phyloP scores from a whole-genome alignment of 2,888 invertebrate genomes.

The Stenichneumon culpator region DNA sequence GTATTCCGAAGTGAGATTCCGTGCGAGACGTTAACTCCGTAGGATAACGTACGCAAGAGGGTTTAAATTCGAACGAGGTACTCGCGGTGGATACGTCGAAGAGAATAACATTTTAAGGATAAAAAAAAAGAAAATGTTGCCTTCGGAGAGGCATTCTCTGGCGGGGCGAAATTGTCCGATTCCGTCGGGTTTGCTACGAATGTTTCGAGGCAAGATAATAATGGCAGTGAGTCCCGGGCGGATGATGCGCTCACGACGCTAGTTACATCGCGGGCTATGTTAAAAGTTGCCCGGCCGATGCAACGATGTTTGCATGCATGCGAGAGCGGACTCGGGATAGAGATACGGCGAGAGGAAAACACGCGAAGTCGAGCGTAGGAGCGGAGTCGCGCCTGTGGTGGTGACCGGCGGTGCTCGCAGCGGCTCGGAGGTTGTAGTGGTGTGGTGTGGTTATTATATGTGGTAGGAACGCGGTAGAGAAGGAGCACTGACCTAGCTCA shows the following conservation, averaged over 20 bases:
- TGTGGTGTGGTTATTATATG: constrained; percentile 58
- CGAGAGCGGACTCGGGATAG: not conserved
- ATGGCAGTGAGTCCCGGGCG: not conserved
- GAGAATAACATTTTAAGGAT: not conserved
- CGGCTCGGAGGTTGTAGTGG: constrained; percentile 3
- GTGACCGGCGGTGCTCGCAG: constrained; percentile 14
- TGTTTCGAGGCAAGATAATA: not conserved
- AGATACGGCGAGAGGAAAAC: constrained; percentile 40
- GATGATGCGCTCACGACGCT: constrained; percentile 53
- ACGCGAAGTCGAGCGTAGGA: constrained; percentile 61
- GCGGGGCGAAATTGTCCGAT: constrained; percentile 9
- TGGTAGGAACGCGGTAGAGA: constrained; percentile 68
- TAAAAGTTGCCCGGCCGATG: constrained; percentile 24
- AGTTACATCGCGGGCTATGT: constrained; percentile 15
- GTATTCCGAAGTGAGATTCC: constrained; percentile 26
- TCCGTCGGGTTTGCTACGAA: not conserved
- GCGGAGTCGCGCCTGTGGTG: constrained; percentile 48
- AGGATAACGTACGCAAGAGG: constrained; percentile 14
- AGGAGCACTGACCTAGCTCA: constrained; percentile 72
- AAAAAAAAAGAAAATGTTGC: not conserved
- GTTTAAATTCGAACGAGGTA: constrained; percentile 49
- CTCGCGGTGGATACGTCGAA: constrained; percentile 7
- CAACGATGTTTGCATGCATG: constrained; percentile 46
- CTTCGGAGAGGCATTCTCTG: not conserved
- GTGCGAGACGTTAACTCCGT: constrained; percentile 15